Base-by-base conservation (phyloP, 1,140 invertebrate genomes). In the Drosophila lini region DNA sequence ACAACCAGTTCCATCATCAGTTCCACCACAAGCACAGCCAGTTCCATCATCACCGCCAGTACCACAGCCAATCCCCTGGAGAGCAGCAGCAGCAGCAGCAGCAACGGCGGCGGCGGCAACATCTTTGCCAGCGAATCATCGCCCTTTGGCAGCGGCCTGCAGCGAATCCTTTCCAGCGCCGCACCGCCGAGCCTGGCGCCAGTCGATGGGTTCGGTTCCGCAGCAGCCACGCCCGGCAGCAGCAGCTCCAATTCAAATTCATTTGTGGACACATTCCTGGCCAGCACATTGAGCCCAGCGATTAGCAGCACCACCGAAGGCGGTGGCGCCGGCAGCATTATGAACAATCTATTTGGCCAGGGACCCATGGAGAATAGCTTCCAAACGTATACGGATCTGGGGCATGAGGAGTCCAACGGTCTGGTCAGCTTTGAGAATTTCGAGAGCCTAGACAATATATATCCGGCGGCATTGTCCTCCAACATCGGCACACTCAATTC, bases 391-490 rank as follows among this genome's bases (percentile, higher is more conserved):
- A 90, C 90, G 34, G 89, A 84, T 31, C 53, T 92, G 2, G 91
- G 85, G 42, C 93, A 93, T 59, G 94, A 94, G 48, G 92, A 93
- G 13, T 92, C 93, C n/a, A 79, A 53, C 47, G 80, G 80, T 0
- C 42, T 92, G 65, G 74, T 91, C 8, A 69, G 81, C n/a, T 90
- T 92, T 28, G 94, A 94, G 83, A 92, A 94, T 63, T 91, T 94
- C n/a, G 94, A 94, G 68, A 94, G 93, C 8, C 93, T 95, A 71
- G 94, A 95, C 64, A 93, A 91, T 19, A 86, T 94, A 19, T 95
- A 94, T 79, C 95, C 95, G 50, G 94, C 94, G 55, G 94, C 95
- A 2, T 81, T 95, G 52, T 93, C 93, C 60, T 94, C 93, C 55
- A 93, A 93, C 69, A 94, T 94, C 80, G 94, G 94, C 62, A 93